A percentile compares a stretch with the other conserved stretches of the same genome.
These are phyloP conservation scores for Cepphus grylle DNA, from an alignment of 2,113 vertebrate species.

Conservation along the genomic window DNA sequence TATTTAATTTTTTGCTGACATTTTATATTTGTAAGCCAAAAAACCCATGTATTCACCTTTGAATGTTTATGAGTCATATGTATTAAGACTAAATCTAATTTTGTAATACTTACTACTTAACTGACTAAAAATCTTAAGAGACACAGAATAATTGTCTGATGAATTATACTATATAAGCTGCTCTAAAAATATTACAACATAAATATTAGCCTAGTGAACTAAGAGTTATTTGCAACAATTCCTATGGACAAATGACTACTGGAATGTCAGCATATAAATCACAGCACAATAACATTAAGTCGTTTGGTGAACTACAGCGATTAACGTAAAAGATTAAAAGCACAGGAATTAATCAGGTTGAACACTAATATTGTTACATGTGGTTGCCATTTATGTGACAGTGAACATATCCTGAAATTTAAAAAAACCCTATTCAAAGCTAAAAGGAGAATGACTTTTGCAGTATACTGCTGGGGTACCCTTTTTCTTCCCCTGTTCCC, in stretches of 20 bases:
- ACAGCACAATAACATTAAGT: background rate
- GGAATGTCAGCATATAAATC: background rate
- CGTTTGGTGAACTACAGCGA: background rate
- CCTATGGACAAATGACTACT: background rate
- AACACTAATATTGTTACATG: background rate
- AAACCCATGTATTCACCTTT: background rate
- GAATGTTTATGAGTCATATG: background rate
- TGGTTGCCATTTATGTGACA: background rate
- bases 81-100: constrained; percentile 13
- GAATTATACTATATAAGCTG: background rate
- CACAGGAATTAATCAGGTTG: background rate
- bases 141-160: constrained; percentile 4
- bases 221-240: constrained; percentile 12
- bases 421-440: background rate
- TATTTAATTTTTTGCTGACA: background rate
- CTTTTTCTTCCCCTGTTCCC: background rate
- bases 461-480: background rate
- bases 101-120: constrained; percentile 10
- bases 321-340: constrained; percentile 11
- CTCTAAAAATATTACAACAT: constrained; percentile 1
- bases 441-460: background rate
- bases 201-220: constrained; percentile 13
- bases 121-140: constrained; percentile 41
- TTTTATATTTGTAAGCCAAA: constrained; percentile 3
- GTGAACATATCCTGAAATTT: background rate